Conservation (phyloP, 2,888 invertebrate genomes). For the Conistra vaccinii region DNA sequence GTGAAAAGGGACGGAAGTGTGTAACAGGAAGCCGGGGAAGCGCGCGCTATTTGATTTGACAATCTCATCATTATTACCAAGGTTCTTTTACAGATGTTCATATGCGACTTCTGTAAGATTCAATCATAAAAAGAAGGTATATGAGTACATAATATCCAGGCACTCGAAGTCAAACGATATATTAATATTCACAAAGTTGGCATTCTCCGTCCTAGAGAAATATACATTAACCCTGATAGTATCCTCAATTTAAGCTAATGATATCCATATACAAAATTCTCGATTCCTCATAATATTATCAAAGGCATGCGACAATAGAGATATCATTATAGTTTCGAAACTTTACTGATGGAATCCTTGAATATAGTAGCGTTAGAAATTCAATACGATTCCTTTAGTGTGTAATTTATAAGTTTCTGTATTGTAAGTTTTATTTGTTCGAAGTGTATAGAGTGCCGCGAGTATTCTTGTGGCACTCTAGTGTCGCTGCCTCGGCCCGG, state of each 20-base stretch:
- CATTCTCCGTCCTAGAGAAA: background rate
- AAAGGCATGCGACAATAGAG: conserved; percentile 29
- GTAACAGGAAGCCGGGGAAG: too few species aligned
- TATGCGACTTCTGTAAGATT: too few species aligned
- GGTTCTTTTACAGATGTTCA: too few species aligned
- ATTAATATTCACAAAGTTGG: conserved; percentile 21
- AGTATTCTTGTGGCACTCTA: too few species aligned
- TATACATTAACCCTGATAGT: background rate
- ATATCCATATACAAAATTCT: background rate
- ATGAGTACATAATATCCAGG: background rate
- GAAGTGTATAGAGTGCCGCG: too few species aligned
- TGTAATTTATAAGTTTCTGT: too few species aligned
- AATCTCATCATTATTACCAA: too few species aligned
- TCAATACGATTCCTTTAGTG: conserved; percentile 2
- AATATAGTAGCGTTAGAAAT: conserved; percentile 6
- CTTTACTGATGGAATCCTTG: background rate
- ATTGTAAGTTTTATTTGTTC: too few species aligned
- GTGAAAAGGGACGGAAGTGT: too few species aligned
- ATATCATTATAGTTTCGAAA: conserved; percentile 11
- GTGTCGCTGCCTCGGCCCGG: too few species aligned
- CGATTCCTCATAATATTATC: conserved; percentile 3
- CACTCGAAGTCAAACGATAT: background rate
- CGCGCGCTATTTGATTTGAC: too few species aligned
- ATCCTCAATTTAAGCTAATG: conserved; percentile 7
- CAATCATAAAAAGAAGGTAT: conserved; percentile 2